phyloP scores from a whole-genome alignment of 2,888 invertebrate genomes.

The Tethea ocularis region DNA sequence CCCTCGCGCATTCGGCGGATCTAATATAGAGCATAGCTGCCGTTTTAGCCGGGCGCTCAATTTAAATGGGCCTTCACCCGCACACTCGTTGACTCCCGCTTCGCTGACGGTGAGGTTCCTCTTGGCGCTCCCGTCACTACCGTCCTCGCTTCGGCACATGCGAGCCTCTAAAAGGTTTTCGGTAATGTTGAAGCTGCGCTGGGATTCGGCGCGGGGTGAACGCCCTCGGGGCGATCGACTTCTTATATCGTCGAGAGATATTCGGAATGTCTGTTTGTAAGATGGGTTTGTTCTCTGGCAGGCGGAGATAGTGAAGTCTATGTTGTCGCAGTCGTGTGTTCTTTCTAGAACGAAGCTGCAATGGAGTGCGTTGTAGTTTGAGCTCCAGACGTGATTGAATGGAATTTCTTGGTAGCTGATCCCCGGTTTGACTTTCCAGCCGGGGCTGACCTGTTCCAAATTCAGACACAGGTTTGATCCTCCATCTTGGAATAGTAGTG shows the following conservation, averaged over 20 bases:
- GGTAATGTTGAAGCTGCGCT: constrained; percentile 77
- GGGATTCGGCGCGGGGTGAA: constrained; percentile 76
- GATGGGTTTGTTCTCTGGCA: constrained; percentile 79
- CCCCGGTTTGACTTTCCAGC: constrained; percentile 95
- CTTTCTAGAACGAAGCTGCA: constrained; percentile 94
- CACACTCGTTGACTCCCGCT: constrained; percentile 85
- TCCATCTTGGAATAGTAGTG: constrained; percentile 94
- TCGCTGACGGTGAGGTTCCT: constrained; percentile 85
- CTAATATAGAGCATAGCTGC: constrained; percentile 87
- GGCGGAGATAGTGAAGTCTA: constrained; percentile 75
- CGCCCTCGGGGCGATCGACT: constrained; percentile 76
- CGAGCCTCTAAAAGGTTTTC: constrained; percentile 76
- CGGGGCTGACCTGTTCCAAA: constrained; percentile 93
- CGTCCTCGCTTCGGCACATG: constrained; percentile 77
- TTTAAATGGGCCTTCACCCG: constrained; percentile 85
- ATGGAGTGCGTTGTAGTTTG: constrained; percentile 93
- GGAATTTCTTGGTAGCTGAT: constrained; percentile 94
- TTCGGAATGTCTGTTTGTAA: constrained; percentile 78
- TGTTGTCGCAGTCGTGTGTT: constrained; percentile 82
- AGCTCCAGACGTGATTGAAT: constrained; percentile 95
- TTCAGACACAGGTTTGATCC: constrained; percentile 94
- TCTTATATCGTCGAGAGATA: constrained; percentile 74
- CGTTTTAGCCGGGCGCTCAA: constrained; percentile 82
- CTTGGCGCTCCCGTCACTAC: constrained; percentile 71
- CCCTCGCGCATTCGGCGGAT: constrained; percentile 95